Evolutionary conservation across 2,113 vertebrate species (phyloP), one percentile per base, ranked within the genome.

Genomic region (Meleagris gallopavo): DNA sequence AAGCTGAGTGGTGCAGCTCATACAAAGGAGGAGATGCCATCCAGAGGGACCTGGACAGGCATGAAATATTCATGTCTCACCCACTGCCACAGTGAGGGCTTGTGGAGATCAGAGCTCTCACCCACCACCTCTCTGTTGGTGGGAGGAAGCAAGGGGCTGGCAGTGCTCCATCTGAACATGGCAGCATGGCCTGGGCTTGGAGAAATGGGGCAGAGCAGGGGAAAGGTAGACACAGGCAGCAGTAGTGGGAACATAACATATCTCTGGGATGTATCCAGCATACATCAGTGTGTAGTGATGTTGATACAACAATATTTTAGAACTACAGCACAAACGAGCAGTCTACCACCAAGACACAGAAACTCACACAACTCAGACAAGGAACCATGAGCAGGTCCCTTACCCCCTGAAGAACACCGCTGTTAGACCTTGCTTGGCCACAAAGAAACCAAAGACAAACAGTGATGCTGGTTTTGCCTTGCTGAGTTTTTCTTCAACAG

Each of bases 351-450:
- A 6, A 0, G 3, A 30, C 82, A 54, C 36, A 58, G 73, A 40
- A 89, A n/a, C 17, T 55, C 61, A 82, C n/a, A 55, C 8, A 61
- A 34, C 41, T 41, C 0, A 0, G 30, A 38, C 21, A 21, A 57
- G 52, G 21, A 71, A 25, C 19, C n/a, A 41, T 0, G 7, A 64
- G 38, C 29, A 27, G 41, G 52, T 8, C n/a, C 50, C 41, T 32
- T 21, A 34, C 1, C 0, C 1, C 32, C 38, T 32, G 62, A 76
- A 83, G 48, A 46, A 30, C 6, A 52, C 30, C 2, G 3, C 46
- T 40, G 30, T 65, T 43, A 65, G 30, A 93, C 40, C 24, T 29
- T 29, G 38, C n/a, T 87, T 64, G 1, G 8, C 8, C 34, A 21
- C 9, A 83, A 60, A 83, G 10, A 36, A 73, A 41, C 11, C 6